Evolutionary conservation across 2,888 invertebrate species (phyloP).

Genomic region (Drosophila peninsularis): DNA sequence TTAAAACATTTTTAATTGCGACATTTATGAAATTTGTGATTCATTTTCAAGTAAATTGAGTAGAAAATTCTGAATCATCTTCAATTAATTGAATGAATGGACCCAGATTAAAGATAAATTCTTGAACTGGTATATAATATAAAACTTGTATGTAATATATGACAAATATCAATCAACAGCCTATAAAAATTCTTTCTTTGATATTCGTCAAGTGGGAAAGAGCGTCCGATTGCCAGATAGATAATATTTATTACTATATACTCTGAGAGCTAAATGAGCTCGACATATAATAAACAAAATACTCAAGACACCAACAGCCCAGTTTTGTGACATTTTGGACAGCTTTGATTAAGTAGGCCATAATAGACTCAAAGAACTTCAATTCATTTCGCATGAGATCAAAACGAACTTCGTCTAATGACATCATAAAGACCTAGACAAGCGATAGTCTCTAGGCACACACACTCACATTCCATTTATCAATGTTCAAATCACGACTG

Average conservation of each 20-base stretch:
- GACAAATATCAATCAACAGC: neutral
- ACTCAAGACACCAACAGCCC: neutral
- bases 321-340: constrained; percentile 4
- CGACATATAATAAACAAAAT: constrained; percentile 23
- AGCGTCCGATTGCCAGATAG: neutral
- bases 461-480: constrained; percentile 40
- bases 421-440: constrained; percentile 41
- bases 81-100: neutral
- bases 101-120: neutral
- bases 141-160: neutral
- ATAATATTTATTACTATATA: constrained; percentile 13
- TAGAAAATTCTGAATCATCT: neutral
- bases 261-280: constrained; percentile 8
- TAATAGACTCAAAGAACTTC: constrained; percentile 7
- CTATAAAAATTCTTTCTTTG: neutral
- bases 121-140: neutral
- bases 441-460: constrained; percentile 8
- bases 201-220: neutral
- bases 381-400: constrained; percentile 37
- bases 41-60: neutral
- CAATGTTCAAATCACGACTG: constrained; percentile 35
- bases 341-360: constrained; percentile 48
- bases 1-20: neutral
- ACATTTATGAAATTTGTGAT: neutral
- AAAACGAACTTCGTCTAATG: constrained; percentile 37